phyloP scores from a whole-genome alignment of 2,888 invertebrate species.

The Drosophila mimica region DNA sequence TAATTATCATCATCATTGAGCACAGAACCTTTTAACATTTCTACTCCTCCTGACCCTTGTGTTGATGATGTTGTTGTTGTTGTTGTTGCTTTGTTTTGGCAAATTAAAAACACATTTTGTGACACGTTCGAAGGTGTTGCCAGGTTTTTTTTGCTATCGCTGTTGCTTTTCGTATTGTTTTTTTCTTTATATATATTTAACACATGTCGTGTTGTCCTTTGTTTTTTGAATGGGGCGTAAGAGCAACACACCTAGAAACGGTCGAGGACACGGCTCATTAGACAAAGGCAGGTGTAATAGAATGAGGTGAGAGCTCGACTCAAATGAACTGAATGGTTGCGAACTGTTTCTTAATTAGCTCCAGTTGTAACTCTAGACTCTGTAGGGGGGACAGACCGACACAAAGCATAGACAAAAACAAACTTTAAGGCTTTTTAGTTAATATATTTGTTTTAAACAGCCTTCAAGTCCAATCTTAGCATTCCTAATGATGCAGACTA shows the following conservation, averaged over 20 bases:
- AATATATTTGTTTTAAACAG: background rate
- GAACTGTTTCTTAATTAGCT: slow-evolving; percentile 33
- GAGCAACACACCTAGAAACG: slow-evolving; percentile 35
- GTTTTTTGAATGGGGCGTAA: slow-evolving; percentile 6
- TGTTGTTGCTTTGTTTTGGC: slow-evolving; percentile 24
- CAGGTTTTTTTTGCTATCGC: slow-evolving; percentile 1
- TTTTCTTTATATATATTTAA: slow-evolving; percentile 27
- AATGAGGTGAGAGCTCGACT: slow-evolving; percentile 34
- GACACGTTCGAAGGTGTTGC: slow-evolving; percentile 52
- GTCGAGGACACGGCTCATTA: slow-evolving; percentile 67
- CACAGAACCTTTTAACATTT: slow-evolving; percentile 61
- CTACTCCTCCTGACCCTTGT: slow-evolving; percentile 67
- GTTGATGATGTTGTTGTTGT: background rate
- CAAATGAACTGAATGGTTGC: slow-evolving; percentile 17
- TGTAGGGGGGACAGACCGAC: no score
- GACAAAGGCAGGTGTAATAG: slow-evolving; percentile 38
- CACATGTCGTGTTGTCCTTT: slow-evolving; percentile 59
- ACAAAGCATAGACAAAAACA: background rate
- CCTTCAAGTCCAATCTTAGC: background rate
- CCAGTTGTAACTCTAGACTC: slow-evolving; percentile 1
- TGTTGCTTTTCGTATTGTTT: slow-evolving; percentile 18
- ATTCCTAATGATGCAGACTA: background rate
- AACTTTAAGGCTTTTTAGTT: background rate
- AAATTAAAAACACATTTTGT: slow-evolving; percentile 77
- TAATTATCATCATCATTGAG: slow-evolving; percentile 55